Base-by-base conservation (phyloP, 2,888 invertebrate genomes). In the Mesopsocus fuscifrons region DNA sequence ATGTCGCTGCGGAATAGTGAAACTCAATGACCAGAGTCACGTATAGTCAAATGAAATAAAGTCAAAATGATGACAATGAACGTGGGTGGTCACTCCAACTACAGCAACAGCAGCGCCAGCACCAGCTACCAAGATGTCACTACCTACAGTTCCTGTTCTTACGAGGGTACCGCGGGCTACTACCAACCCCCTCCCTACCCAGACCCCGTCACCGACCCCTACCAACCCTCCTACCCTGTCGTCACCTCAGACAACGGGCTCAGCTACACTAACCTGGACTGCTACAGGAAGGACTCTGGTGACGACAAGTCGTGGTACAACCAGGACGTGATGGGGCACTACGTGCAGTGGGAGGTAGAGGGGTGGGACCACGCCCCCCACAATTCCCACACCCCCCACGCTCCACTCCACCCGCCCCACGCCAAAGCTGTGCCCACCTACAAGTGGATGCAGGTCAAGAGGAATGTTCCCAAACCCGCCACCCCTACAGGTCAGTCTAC, bases 401-500 rank as follows among this genome's bases (percentile, higher is more conserved):
- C 20, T 21, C 64, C 72, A 11, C n/a, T n/a, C n/a, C n/a, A n/a
- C n/a, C n/a, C n/a, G n/a, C n/a, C n/a, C n/a, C n/a, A n/a, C n/a
- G 38, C 20, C n/a, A 38, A 38, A 38, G 66, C 72, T 41, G 75
- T 88, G 47, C 89, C 89, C 18, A 91, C 92, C 0, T 95, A 94
- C 64, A 92, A 95, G 62, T 95, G 95, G 95, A 95, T 95, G 95
- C 92, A 94, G 67, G 85, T 95, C 55, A 95, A 95, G 65, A 71
- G 95, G 61, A 92, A 91, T 63, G 83, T 89, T 51, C 89, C 92
- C 41, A 94, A 94, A 65, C 88, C 92, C n/a, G n/a, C n/a, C n/a
- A n/a, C n/a, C n/a, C n/a, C n/a, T n/a, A n/a, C n/a, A n/a, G n/a
- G n/a, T n/a, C n/a, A n/a, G n/a, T n/a, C n/a, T n/a, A n/a, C n/a